These are phyloP conservation scores for Acleris sparsana DNA, from an alignment of 2,888 invertebrate genomes.

Conservation along the genomic window DNA sequence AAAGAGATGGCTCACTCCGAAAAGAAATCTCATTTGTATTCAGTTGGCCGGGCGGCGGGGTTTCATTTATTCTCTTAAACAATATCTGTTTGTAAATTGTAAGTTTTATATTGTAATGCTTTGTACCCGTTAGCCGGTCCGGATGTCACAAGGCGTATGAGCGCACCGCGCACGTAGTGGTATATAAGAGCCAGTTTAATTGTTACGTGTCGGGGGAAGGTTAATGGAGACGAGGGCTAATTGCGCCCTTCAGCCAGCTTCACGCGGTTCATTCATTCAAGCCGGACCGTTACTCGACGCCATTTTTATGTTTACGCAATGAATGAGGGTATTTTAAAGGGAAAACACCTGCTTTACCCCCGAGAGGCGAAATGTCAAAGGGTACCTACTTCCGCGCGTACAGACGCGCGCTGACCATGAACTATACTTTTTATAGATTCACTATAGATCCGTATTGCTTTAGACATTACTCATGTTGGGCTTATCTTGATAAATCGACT, in stretches of 20 bases:
- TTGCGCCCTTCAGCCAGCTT: conserved; percentile 48
- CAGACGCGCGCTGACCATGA: conserved; percentile 59
- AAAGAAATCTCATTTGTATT: conserved; percentile 78
- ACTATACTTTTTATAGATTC: conserved; percentile 73
- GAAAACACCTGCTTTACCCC: conserved; percentile 66
- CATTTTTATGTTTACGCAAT: conserved; percentile 54
- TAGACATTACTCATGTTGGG: conserved; percentile 60
- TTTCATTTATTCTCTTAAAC: conserved; percentile 75
- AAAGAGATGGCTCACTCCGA: conserved; percentile 73
- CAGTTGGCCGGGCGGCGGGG: conserved; percentile 55
- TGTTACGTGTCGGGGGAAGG: conserved; percentile 55
- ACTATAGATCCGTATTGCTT: conserved; percentile 68
- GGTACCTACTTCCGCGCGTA: conserved; percentile 59
- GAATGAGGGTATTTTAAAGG: conserved; percentile 51
- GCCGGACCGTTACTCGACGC: conserved; percentile 61
- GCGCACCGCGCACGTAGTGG: conserved; percentile 55
- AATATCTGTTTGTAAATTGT: conserved; percentile 75
- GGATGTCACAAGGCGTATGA: conserved; percentile 67
- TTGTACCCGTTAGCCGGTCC: conserved; percentile 62
- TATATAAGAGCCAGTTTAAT: conserved; percentile 42
- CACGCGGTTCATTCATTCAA: conserved; percentile 61
- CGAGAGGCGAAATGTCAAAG: conserved; percentile 69
- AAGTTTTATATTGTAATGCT: conserved; percentile 66
- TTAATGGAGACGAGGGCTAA: conserved; percentile 54
- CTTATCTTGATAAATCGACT: conserved; percentile 52